phyloP scores from a whole-genome alignment of 1,140 invertebrate genomes.

The Ceratina australensis region DNA sequence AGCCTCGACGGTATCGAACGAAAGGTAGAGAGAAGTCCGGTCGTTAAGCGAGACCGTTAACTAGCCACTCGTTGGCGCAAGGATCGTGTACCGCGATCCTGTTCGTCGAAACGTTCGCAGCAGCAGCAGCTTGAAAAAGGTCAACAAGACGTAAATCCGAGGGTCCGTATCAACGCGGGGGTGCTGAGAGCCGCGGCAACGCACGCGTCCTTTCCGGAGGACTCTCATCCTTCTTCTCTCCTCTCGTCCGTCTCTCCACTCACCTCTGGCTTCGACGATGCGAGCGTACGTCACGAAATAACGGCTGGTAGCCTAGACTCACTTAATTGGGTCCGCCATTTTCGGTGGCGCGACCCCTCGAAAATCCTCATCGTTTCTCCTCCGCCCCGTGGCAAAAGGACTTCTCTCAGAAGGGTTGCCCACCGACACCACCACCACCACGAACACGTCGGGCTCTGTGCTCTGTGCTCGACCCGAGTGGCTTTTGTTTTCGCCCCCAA shows the following conservation, averaged over 20 bases:
- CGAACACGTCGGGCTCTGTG: slow-evolving; percentile 41
- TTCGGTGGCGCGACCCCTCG: slow-evolving; percentile 75
- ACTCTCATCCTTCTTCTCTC: slow-evolving; percentile 59
- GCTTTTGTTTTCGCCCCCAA: slow-evolving; percentile 78
- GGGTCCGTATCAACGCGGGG: slow-evolving; percentile 49
- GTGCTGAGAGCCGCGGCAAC: slow-evolving; percentile 2
- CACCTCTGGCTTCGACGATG: slow-evolving; percentile 59
- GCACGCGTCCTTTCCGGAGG: slow-evolving; percentile 56
- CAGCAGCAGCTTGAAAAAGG: slow-evolving; percentile 62
- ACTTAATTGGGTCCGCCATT: slow-evolving; percentile 80
- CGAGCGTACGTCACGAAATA: slow-evolving; percentile 54
- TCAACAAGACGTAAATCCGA: slow-evolving; percentile 72
- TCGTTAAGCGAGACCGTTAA: slow-evolving; percentile 2
- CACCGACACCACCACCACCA: slow-evolving; percentile 49
- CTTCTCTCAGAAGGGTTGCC: slow-evolving; percentile 75
- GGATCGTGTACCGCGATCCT: neutral
- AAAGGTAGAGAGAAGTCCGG: neutral
- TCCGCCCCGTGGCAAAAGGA: slow-evolving; percentile 43
- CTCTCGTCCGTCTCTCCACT: slow-evolving; percentile 35
- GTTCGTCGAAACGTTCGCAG: slow-evolving; percentile 11
- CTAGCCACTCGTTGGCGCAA: slow-evolving; percentile 31
- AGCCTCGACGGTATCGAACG: neutral
- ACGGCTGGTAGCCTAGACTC: slow-evolving; percentile 69
- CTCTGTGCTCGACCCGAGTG: slow-evolving; percentile 63
- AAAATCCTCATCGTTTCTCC: slow-evolving; percentile 62